Conservation (phyloP, 2,797 vertebrate species). For the Zenarchopterus dispar region DNA sequence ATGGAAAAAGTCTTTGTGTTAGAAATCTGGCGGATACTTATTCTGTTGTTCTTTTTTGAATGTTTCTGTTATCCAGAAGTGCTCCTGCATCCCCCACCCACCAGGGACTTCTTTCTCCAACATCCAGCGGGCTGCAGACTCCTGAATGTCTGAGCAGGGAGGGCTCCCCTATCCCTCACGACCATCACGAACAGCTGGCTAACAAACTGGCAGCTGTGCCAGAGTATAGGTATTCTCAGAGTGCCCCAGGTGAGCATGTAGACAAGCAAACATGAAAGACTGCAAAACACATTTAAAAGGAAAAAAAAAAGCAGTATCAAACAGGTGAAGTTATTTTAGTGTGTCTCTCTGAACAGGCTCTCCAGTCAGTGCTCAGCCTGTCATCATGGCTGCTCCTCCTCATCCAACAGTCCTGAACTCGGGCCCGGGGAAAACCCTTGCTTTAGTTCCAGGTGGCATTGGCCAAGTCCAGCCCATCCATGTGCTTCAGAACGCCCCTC, state of each 20-base stretch:
- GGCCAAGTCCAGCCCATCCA: slow-evolving; percentile 91
- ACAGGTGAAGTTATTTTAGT: not conserved
- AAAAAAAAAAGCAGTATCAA: not conserved
- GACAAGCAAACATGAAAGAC: no score
- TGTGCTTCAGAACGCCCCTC: slow-evolving; percentile 85
- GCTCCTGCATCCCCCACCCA: slow-evolving; percentile 97
- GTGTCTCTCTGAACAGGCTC: slow-evolving; percentile 82
- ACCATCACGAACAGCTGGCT: slow-evolving; percentile 89
- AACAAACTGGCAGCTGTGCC: slow-evolving; percentile 94
- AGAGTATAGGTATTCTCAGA: slow-evolving; percentile 96
- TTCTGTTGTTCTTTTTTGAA: not conserved
- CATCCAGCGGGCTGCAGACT: slow-evolving; percentile 95
- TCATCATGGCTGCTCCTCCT: slow-evolving; percentile 93
- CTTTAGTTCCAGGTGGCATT: slow-evolving; percentile 89
- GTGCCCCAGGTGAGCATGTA: slow-evolving; percentile 89
- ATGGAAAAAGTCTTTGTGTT: slow-evolving; percentile 15
- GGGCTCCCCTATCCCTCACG: slow-evolving; percentile 93
- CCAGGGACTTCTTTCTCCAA: slow-evolving; percentile 93
- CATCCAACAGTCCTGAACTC: slow-evolving; percentile 78
- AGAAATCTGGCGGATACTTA: slow-evolving; percentile 2
- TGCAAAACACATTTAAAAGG: no score
- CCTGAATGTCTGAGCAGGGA: slow-evolving; percentile 97
- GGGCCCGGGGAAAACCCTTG: slow-evolving; percentile 87
- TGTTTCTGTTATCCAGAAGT: slow-evolving; percentile 81
- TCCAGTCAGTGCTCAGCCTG: slow-evolving; percentile 92